Evolutionary conservation across 2,797 vertebrate species (phyloP).

Genomic region (Bucorvus abyssinicus): DNA sequence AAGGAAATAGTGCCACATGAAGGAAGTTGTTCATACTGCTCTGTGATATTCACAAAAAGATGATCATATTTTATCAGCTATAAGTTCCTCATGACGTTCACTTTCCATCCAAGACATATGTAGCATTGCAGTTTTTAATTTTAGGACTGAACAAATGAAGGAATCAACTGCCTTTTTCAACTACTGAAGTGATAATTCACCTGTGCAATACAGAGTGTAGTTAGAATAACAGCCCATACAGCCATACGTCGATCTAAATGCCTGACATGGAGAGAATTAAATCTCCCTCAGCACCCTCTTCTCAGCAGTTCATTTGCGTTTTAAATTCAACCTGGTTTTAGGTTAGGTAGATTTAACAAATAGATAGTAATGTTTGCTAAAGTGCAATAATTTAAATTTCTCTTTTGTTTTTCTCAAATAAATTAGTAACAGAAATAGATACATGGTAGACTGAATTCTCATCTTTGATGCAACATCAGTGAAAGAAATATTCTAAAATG

Average conservation of each 20-base stretch:
- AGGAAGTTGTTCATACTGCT: conserved; percentile 9
- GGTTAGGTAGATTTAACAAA: neutral
- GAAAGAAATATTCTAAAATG: neutral
- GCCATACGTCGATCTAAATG: neutral
- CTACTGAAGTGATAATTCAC: neutral
- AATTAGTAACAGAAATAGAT: neutral
- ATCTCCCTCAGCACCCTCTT: neutral
- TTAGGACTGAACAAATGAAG: neutral
- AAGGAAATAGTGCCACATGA: conserved; percentile 17
- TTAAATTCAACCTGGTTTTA: neutral
- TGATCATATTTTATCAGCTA: neutral
- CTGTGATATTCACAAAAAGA: neutral
- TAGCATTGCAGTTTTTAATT: neutral
- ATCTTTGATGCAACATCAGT: neutral
- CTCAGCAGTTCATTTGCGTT: neutral
- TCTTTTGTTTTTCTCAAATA: neutral
- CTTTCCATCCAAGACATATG: neutral
- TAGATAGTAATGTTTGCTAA: neutral
- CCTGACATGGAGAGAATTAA: neutral
- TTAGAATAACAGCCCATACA: neutral
- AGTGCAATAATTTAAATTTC: neutral
- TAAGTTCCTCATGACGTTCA: neutral
- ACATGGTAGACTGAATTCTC: neutral
- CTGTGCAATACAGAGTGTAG: neutral
- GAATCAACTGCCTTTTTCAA: neutral